phyloP scores from a whole-genome alignment of 2,888 invertebrate genomes.

The Allygus modestus region DNA sequence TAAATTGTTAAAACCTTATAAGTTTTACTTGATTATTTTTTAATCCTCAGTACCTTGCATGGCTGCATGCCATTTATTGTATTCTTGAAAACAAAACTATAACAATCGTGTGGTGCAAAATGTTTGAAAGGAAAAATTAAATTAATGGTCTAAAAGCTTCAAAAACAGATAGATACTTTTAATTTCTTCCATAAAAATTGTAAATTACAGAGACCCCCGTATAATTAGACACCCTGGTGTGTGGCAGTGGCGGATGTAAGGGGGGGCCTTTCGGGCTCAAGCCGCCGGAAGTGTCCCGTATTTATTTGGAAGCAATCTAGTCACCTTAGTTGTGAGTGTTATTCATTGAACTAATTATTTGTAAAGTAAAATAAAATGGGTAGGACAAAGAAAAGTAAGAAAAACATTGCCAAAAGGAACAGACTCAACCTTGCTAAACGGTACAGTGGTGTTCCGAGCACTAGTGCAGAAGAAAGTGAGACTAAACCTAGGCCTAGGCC shows the following conservation, averaged over 20 bases:
- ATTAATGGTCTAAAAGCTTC: not conserved
- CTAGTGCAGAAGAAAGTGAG: slow-evolving; percentile 5
- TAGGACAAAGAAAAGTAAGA: slow-evolving; percentile 42
- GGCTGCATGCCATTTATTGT: not conserved
- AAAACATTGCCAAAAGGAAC: slow-evolving; percentile 1
- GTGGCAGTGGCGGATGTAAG: not conserved
- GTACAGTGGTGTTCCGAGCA: not conserved
- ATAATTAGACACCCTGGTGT: slow-evolving; percentile 14
- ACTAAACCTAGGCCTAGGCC: not conserved
- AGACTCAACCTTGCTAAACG: slow-evolving; percentile 31
- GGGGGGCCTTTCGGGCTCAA: too few species aligned
- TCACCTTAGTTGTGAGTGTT: too few species aligned
- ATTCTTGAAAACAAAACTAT: slow-evolving; percentile 5
- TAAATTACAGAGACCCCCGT: not conserved
- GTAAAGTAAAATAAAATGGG: slow-evolving; percentile 22
- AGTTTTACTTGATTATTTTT: too few species aligned
- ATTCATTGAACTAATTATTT: too few species aligned
- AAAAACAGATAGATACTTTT: not conserved
- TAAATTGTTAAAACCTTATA: too few species aligned
- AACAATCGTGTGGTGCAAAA: not conserved
- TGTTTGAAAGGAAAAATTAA: not conserved
- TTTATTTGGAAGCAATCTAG: too few species aligned
- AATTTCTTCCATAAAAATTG: not conserved
- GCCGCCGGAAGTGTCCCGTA: too few species aligned
- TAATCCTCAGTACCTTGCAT: too few species aligned